Evolutionary conservation across 2,797 vertebrate species (phyloP).

Genomic region (Rhinella marina): DNA sequence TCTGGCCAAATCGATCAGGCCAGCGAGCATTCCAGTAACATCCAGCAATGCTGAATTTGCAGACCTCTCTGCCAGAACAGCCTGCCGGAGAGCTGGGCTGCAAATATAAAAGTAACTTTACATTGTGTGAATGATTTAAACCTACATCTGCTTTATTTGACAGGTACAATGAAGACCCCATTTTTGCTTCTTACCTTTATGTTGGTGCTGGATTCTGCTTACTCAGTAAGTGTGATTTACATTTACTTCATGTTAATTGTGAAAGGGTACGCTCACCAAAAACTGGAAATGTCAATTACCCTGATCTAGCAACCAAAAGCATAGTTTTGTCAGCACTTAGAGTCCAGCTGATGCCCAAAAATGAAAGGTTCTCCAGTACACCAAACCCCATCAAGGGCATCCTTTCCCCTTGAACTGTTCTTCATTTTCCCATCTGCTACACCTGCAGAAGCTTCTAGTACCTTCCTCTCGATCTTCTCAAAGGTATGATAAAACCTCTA

Average conservation of each 20-base stretch:
- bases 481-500: neutral
- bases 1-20: no score
- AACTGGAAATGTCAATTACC: neutral
- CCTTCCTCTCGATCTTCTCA: neutral
- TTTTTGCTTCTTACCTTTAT: slow-evolving; percentile 66
- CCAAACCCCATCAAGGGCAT: no score
- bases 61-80: no score
- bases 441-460: no score
- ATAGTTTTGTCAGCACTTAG: no score
- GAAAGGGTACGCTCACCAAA: neutral
- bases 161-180: slow-evolving; percentile 69
- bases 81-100: no score
- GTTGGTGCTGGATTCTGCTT: slow-evolving; percentile 53
- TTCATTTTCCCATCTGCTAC: no score
- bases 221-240: slow-evolving; percentile 69
- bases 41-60: no score
- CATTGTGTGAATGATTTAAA: neutral
- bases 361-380: no score
- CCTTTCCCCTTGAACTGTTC: no score
- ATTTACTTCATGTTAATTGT: neutral
- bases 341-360: no score
- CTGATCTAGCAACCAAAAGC: neutral
- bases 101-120: neutral
- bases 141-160: slow-evolving; percentile 26
- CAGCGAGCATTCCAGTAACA: no score